Conservation (phyloP, 2,113 vertebrate species). For the Dendrocopos noguchii region DNA sequence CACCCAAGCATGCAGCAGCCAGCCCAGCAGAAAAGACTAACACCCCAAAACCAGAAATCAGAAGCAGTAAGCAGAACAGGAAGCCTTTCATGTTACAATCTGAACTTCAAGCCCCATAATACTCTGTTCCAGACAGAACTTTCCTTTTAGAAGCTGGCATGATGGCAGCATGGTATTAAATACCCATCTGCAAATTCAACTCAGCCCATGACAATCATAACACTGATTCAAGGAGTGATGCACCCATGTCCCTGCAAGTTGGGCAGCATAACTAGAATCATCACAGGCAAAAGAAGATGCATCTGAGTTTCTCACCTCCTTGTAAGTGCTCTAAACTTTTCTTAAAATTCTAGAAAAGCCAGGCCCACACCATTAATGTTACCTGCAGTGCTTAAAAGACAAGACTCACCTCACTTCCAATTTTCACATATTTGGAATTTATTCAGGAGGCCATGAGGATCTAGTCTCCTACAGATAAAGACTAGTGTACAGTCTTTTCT, state of each 20-base stretch:
- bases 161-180: too few species aligned
- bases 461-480: neutral
- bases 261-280: neutral
- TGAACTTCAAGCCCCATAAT: too few species aligned
- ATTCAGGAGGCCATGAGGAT: neutral
- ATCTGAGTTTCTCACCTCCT: neutral
- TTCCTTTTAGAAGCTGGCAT: too few species aligned
- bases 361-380: neutral
- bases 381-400: neutral
- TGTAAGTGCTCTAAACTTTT: neutral
- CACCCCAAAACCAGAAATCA: too few species aligned
- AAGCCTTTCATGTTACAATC: too few species aligned
- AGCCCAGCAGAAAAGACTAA: too few species aligned
- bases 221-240: neutral
- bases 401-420: neutral
- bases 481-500: neutral
- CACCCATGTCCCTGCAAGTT: neutral
- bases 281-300: neutral
- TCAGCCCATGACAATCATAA: too few species aligned
- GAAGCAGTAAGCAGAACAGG: too few species aligned
- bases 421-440: neutral
- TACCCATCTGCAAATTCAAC: too few species aligned
- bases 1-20: too few species aligned
- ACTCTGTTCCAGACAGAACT: too few species aligned
- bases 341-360: neutral